Conservation (phyloP, 2,888 invertebrate genomes). For the Creontiades dilutus region DNA sequence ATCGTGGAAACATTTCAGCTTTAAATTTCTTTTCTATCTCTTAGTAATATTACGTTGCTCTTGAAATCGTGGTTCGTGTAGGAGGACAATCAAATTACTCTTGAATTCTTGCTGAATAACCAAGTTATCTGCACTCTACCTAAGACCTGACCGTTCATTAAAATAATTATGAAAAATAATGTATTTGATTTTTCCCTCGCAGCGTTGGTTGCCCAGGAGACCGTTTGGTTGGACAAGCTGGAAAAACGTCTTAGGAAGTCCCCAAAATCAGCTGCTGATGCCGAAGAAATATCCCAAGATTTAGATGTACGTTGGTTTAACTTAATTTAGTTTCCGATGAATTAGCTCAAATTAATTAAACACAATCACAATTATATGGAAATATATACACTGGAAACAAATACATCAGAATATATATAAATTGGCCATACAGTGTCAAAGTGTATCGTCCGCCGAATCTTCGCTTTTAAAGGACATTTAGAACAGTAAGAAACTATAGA, state of each 20-base stretch:
- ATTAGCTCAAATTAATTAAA: not conserved
- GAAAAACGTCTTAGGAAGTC: conserved; percentile 87
- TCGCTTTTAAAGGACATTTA: no score
- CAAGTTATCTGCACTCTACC: no score
- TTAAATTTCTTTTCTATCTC: no score
- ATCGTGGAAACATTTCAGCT: no score
- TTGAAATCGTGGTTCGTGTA: no score
- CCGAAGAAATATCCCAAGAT: conserved; percentile 94
- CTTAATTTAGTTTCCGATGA: not conserved
- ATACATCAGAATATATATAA: no score
- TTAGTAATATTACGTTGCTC: no score
- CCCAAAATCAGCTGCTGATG: conserved; percentile 87
- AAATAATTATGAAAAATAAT: conserved; percentile 24
- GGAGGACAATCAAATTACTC: no score
- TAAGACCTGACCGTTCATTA: conserved; percentile 26
- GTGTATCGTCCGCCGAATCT: no score
- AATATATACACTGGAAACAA: not conserved
- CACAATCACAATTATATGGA: not conserved
- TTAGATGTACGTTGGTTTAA: conserved; percentile 85
- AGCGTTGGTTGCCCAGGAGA: conserved; percentile 88
- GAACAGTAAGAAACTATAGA: no score
- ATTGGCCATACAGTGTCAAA: no score
- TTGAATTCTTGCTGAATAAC: no score
- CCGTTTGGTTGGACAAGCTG: conserved; percentile 89
- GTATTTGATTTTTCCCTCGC: conserved; percentile 77